phyloP scores from a whole-genome alignment of 2,888 invertebrate species.

The Pelosia muscerda region DNA sequence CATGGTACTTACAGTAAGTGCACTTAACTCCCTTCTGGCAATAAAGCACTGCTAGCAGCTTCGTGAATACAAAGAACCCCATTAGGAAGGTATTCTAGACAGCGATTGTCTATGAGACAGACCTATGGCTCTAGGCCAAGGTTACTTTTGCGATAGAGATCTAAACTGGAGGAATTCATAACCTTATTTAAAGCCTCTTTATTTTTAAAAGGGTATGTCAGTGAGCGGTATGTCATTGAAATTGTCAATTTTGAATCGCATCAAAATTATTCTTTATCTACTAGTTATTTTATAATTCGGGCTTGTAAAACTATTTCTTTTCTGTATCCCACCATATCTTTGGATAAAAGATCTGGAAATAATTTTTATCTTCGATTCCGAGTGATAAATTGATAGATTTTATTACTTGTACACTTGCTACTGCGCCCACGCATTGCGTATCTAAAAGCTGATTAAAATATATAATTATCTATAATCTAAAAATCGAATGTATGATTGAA shows the following conservation, averaged over 20 bases:
- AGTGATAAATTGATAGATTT: background rate
- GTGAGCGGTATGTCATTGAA: no score
- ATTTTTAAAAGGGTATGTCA: no score
- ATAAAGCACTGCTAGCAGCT: background rate
- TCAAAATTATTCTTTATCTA: no score
- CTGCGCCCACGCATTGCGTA: conserved; percentile 1
- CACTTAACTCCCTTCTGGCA: background rate
- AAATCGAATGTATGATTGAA: background rate
- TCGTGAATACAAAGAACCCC: conserved; percentile 10
- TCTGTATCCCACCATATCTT: background rate
- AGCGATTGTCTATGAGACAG: conserved; percentile 1
- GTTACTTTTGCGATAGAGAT: conserved; percentile 27
- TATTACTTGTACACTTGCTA: background rate
- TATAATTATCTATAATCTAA: background rate
- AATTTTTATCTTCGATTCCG: background rate
- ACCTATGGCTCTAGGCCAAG: conserved; percentile 49
- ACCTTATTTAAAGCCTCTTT: no score
- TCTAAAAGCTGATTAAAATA: background rate
- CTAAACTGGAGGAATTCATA: background rate
- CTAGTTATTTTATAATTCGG: no score
- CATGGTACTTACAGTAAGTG: background rate
- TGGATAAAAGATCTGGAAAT: background rate
- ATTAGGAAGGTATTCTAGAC: conserved; percentile 10
- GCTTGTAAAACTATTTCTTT: background rate
- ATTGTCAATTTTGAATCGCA: no score